These are phyloP conservation scores for Eilema caniola DNA, from an alignment of 2,888 invertebrate genomes.

Conservation along the genomic window DNA sequence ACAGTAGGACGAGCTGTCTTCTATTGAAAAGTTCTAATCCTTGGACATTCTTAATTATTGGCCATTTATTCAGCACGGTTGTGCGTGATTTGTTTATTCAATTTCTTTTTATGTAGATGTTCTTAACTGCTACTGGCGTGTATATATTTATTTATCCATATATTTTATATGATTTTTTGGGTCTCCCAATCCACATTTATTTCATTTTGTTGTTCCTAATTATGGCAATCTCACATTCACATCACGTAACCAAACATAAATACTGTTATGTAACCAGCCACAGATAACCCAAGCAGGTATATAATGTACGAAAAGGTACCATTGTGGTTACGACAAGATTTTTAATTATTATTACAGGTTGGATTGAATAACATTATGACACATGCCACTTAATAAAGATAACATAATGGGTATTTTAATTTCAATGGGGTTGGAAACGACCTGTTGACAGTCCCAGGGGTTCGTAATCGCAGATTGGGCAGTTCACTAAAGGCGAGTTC, in stretches of 20 bases:
- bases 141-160: no score
- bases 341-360: neutral
- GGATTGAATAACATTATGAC: neutral
- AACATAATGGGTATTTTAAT: conserved; percentile 10
- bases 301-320: neutral
- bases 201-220: neutral
- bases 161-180: neutral
- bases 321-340: neutral
- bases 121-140: no score
- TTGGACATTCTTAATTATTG: no score
- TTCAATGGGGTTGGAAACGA: neutral
- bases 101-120: no score
- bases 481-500: neutral
- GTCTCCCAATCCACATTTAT: neutral
- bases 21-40: no score
- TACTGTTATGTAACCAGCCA: neutral
- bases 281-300: neutral
- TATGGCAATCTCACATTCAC: no score
- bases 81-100: no score
- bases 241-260: neutral
- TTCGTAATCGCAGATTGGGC: neutral
- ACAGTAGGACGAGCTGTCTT: no score
- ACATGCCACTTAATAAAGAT: conserved; percentile 5
- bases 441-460: conserved; percentile 2
- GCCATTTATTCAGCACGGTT: no score